phyloP scores from a whole-genome alignment of 1,140 invertebrate genomes.

The Cydia pomonella region DNA sequence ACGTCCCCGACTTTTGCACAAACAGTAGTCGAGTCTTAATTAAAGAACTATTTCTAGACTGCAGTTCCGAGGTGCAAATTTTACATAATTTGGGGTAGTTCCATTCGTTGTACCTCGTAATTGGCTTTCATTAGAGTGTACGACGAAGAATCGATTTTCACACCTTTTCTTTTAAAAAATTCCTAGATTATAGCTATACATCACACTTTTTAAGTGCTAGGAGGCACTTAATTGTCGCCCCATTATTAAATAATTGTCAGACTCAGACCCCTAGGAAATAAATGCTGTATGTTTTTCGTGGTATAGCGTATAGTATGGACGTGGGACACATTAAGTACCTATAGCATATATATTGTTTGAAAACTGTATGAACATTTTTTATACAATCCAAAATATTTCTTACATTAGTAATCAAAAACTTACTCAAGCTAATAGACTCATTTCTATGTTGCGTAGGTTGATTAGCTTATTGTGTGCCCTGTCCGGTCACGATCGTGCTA shows the following conservation, averaged over 20 bases:
- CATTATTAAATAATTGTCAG: no score
- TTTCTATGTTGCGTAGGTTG: conserved; percentile 7
- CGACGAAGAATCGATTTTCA: background rate
- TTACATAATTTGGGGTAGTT: conserved; percentile 2
- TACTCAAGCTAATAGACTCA: background rate
- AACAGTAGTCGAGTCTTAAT: background rate
- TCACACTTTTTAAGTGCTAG: no score
- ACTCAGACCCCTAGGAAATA: no score
- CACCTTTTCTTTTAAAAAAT: background rate
- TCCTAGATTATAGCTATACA: no score
- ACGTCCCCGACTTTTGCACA: background rate
- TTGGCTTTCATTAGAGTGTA: background rate
- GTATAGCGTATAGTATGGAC: no score
- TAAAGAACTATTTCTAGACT: conserved; percentile 7
- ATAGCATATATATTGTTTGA: no score
- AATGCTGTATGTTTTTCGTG: no score
- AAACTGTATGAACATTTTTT: no score
- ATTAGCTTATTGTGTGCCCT: background rate
- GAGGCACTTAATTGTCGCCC: no score
- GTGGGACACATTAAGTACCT: no score
- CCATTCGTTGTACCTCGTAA: background rate
- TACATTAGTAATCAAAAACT: background rate
- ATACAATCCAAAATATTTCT: no score
- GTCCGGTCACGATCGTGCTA: conserved; percentile 21
- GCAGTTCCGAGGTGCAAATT: conserved; percentile 6